Conservation (phyloP, 37 sponge, comb jelly and placozoan species). For the Beroe forskalii region DNA sequence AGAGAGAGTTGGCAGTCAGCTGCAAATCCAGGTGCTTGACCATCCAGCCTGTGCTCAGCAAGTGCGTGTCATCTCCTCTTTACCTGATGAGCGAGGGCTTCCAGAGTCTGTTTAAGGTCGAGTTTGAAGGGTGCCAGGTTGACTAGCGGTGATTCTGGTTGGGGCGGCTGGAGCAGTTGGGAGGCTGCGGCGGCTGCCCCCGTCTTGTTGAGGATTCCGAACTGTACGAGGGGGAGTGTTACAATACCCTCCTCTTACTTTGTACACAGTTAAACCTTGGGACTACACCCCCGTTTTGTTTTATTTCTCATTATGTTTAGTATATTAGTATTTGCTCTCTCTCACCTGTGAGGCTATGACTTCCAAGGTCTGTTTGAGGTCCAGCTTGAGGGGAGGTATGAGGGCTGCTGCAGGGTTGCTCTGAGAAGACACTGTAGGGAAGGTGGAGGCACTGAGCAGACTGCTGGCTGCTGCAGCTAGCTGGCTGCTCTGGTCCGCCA, state of each 20-base stretch:
- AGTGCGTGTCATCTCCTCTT: too few species aligned
- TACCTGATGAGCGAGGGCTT: slow-evolving; percentile 64
- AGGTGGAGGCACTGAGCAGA: background rate
- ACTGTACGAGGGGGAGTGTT: too few species aligned
- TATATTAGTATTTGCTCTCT: too few species aligned
- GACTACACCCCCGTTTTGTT: too few species aligned
- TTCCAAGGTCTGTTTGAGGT: slow-evolving; percentile 18
- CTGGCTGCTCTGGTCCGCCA: background rate
- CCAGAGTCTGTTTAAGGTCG: slow-evolving; percentile 57
- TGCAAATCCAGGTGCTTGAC: too few species aligned
- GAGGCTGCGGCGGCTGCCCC: background rate
- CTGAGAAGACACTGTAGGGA: background rate
- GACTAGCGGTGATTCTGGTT: background rate
- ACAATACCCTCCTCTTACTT: too few species aligned
- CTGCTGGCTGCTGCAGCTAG: slow-evolving; percentile 44
- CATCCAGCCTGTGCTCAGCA: too few species aligned
- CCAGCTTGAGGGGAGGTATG: background rate
- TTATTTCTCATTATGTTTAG: too few species aligned
- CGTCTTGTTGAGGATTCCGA: background rate
- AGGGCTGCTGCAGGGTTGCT: background rate
- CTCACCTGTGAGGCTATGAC: slow-evolving; percentile 1
- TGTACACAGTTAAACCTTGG: too few species aligned
- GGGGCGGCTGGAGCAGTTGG: slow-evolving; percentile 14
- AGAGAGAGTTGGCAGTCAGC: too few species aligned
- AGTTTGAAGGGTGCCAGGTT: slow-evolving; percentile 24